phyloP scores from a whole-genome alignment of 2,797 vertebrate genomes.

The Crenichthys baileyi region DNA sequence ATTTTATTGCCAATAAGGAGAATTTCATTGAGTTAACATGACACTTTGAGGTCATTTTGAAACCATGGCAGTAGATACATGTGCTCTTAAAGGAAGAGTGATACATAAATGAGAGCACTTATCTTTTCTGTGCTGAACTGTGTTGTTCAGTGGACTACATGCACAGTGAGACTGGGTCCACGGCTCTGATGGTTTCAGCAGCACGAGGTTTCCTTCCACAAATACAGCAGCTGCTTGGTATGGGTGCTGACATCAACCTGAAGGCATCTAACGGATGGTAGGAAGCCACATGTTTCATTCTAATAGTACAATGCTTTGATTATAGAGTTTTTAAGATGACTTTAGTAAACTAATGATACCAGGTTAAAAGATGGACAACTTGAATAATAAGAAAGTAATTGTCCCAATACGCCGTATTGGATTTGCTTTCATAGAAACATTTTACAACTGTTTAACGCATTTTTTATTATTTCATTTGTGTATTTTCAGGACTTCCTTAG shows the following conservation, averaged over 20 bases:
- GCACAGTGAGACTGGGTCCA: slow-evolving; percentile 90
- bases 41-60: background rate
- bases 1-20: background rate
- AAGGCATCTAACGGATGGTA: slow-evolving; percentile 95
- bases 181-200: slow-evolving; percentile 92
- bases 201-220: slow-evolving; percentile 88
- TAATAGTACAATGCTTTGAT: background rate
- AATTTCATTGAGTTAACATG: background rate
- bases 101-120: background rate
- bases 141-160: slow-evolving; percentile 87
- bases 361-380: background rate
- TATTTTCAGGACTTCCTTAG: slow-evolving; percentile 87
- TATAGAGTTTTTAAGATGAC: background rate
- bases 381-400: background rate
- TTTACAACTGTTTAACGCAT: background rate
- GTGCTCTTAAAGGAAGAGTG: background rate
- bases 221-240: slow-evolving; percentile 89
- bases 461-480: background rate
- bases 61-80: background rate
- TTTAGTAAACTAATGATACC: background rate
- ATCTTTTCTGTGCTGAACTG: background rate
- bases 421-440: background rate
- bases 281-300: slow-evolving; percentile 23
- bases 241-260: slow-evolving; percentile 88
- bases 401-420: background rate